Conservation (phyloP, 2,113 vertebrate genomes). For the Okapia johnstoni region DNA sequence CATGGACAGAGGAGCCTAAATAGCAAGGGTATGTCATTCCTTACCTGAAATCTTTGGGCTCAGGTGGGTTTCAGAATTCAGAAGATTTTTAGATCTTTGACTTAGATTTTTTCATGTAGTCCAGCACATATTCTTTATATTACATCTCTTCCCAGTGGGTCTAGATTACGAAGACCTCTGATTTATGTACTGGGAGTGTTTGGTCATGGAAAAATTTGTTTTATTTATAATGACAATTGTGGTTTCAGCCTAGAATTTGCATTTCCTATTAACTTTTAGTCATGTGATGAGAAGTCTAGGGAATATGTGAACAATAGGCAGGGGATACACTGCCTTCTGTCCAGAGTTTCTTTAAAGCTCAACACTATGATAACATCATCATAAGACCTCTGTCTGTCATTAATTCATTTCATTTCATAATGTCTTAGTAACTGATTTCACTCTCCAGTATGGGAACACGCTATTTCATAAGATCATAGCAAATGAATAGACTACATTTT, state of each 20-base stretch:
- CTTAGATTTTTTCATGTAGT: background rate
- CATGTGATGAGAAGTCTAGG: background rate
- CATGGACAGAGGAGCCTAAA: background rate
- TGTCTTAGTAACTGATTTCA: background rate
- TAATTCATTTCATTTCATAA: background rate
- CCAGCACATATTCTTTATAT: background rate
- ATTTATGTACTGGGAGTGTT: background rate
- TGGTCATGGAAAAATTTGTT: background rate
- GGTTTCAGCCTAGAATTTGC: background rate
- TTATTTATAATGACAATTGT: background rate
- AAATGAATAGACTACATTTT: background rate
- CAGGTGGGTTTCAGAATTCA: background rate
- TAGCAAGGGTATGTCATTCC: background rate
- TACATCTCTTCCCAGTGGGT: background rate
- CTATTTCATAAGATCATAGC: background rate
- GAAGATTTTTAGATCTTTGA: background rate
- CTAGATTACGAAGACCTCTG: background rate
- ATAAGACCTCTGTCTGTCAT: background rate
- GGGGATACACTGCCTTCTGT: background rate
- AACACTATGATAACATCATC: background rate
- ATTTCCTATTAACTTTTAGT: background rate
- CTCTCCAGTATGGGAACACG: background rate
- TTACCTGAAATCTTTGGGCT: background rate
- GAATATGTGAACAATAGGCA: background rate
- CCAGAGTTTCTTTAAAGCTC: background rate